These are phyloP conservation scores for Glossophaga mutica DNA, from an alignment of 2,797 vertebrate genomes.

Conservation along the genomic window DNA sequence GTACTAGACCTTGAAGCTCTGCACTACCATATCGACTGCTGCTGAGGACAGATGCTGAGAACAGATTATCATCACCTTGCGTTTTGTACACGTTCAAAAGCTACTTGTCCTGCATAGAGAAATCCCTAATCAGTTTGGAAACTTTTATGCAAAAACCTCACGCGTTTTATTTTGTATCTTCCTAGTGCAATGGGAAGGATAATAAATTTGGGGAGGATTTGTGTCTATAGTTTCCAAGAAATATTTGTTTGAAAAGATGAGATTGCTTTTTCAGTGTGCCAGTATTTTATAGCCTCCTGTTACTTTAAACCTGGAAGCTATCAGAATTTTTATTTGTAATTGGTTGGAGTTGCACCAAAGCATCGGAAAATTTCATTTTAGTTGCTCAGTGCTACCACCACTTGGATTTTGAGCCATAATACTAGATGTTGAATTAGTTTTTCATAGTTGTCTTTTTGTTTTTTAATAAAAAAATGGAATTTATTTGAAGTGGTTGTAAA, in stretches of 20 bases:
- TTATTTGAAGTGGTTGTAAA: conserved; percentile 9
- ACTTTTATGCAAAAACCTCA: background rate
- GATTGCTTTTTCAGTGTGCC: background rate
- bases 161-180: conserved; percentile 15
- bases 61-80: background rate
- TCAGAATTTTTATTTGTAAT: conserved; percentile 11
- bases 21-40: background rate
- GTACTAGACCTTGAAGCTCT: background rate
- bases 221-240: background rate
- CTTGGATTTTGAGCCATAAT: background rate
- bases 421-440: conserved; percentile 4
- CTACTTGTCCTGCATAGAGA: background rate
- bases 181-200: background rate
- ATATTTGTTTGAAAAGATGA: conserved; percentile 12
- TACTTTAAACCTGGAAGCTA: conserved; percentile 26
- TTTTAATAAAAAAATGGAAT: conserved; percentile 29
- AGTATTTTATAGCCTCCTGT: conserved; percentile 26
- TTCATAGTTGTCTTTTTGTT: conserved; percentile 12
- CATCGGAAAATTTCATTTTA: conserved; percentile 26
- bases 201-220: background rate
- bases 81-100: background rate
- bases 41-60: background rate
- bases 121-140: background rate
- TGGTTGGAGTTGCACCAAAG: conserved; percentile 8
- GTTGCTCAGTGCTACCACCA: background rate